phyloP scores from a whole-genome alignment of 2,797 vertebrate species.

The Vultur gryphus region DNA sequence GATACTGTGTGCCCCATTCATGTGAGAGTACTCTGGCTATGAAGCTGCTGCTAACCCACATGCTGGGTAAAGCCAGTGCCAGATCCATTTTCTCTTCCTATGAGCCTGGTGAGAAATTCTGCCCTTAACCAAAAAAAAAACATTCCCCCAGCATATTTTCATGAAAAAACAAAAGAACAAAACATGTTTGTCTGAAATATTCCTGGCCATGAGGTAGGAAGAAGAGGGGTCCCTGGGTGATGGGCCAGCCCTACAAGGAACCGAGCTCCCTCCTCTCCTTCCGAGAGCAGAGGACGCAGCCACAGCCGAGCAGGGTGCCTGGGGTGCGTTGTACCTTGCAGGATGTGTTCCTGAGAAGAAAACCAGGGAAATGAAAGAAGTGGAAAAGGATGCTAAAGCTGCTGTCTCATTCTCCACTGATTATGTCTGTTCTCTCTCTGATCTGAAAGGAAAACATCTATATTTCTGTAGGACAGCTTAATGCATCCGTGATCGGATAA shows the following conservation, averaged over 20 bases:
- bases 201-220: not conserved
- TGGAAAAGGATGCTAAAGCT: not conserved
- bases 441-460: not conserved
- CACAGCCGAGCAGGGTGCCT: too few species aligned
- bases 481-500: not conserved
- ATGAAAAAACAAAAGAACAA: not conserved
- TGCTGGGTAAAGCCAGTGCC: not conserved
- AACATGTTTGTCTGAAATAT: not conserved
- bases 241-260: not conserved
- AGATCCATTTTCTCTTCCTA: not conserved
- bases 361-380: not conserved
- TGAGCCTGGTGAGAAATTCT: not conserved
- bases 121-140: not conserved
- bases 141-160: not conserved
- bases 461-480: constrained; percentile 42
- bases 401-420: not conserved
- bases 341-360: not conserved
- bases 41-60: not conserved
- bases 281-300: not conserved
- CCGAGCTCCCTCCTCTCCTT: not conserved
- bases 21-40: not conserved
- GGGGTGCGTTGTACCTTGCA: not conserved
- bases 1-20: not conserved
- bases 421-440: not conserved
- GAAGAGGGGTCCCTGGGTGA: not conserved